Evolutionary conservation across 2,113 vertebrate genomes (phyloP), one percentile per base, ranked within the genome.

Genomic region (Harpagus bidentatus): DNA sequence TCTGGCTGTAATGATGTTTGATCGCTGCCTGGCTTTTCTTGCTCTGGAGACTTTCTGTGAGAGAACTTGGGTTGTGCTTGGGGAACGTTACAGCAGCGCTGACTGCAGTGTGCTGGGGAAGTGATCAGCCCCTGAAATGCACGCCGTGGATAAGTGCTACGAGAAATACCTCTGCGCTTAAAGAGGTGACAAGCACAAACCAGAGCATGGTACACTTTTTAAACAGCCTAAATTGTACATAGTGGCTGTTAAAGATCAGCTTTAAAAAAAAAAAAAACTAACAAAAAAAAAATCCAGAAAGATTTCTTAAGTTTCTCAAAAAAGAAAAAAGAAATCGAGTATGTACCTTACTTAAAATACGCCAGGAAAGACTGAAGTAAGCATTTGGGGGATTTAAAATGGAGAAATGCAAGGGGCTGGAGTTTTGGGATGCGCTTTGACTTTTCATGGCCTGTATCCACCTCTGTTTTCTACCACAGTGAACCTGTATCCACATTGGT

Each of bases 201-300:
- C 69, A 26, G 55, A 42, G n/a, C n/a, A 4, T 14, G 28, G 47
- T 16, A 1, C 2, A 0, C 9, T 15, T 65, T 36, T 69, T 38
- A 29, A 31, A 22, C 43, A 52, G n/a, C 36, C 18, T 1, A 5
- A 48, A 16, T 22, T 36, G 63, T 32, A 16, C 1, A 0, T 40
- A 19, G 47, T 88, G 43, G 32, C 42, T 76, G 42, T 38, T 59
- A 45, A 38, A 18, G 13, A 45, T 3, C n/a, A 34, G n/a, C 38
- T 58, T 80, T 31, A 10, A 58, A 90, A 80, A 55, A 28, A 1
- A 17, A 63, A 45, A 23, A 61, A 26, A 7, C 5, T 6, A 17
- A 32, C 36, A 20, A 32, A 45, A 34, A 28, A 67, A 52, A 23
- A 40, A 4, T 18, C 14, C 18, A 36, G 25, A 38, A 45, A 16